Percentiles rank a stretch among this genome's conserved stretches.
Evolutionary conservation across 2,113 vertebrate genomes (phyloP).

Genomic region (Microtus ochrogaster): DNA sequence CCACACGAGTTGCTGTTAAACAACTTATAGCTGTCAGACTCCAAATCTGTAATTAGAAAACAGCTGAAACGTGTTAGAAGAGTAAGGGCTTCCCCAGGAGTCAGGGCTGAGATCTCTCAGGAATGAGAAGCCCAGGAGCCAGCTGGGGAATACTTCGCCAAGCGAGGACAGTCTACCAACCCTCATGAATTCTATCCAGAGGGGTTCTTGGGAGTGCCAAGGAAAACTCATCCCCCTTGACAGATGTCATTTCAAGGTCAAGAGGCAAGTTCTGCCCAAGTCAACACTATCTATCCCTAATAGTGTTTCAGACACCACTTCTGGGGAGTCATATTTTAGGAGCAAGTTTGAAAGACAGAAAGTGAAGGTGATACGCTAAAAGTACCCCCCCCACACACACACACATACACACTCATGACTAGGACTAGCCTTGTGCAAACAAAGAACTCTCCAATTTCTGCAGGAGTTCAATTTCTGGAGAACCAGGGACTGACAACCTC

Average conservation of each 20-base stretch:
- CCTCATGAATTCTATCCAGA: background rate
- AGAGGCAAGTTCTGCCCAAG: constrained; percentile 6
- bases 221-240: background rate
- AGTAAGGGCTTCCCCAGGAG: constrained; percentile 52
- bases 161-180: background rate
- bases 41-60: constrained; percentile 59
- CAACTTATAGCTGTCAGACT: constrained; percentile 49
- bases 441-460: background rate
- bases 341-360: background rate
- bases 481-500: background rate
- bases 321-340: background rate
- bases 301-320: background rate
- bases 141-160: background rate
- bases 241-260: background rate
- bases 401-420: no score
- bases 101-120: constrained; percentile 18
- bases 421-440: background rate
- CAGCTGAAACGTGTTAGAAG: constrained; percentile 22
- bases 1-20: constrained; percentile 68
- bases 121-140: constrained; percentile 12
- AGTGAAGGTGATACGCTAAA: background rate
- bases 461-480: background rate
- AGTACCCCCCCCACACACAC: no score
- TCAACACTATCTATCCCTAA: background rate
- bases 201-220: background rate